Conservation (phyloP, 2,888 invertebrate genomes). For the Tribolium freemani region DNA sequence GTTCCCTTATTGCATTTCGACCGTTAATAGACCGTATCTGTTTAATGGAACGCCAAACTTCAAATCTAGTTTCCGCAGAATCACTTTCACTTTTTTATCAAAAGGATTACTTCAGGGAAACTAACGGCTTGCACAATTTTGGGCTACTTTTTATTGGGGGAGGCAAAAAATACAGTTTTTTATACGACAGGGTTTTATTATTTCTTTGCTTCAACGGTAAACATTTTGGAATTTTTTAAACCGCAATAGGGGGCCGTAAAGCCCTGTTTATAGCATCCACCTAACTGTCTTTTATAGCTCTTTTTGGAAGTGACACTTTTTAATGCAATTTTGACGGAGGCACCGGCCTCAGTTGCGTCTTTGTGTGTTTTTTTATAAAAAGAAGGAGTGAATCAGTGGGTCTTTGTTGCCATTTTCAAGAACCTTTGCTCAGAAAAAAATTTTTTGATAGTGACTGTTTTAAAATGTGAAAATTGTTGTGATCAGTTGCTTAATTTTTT, state of each 20-base stretch:
- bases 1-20: conserved; percentile 30
- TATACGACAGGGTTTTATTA: conserved; percentile 10
- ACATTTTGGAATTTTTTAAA: conserved; percentile 24
- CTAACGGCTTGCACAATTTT: conserved; percentile 35
- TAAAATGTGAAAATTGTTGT: no score
- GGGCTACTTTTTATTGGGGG: conserved; percentile 1
- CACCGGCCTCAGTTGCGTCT: not conserved
- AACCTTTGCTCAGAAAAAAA: no score
- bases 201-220: conserved; percentile 18
- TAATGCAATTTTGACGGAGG: not conserved
- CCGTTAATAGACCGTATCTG: conserved; percentile 37
- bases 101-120: conserved; percentile 9
- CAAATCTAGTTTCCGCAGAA: not conserved
- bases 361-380: not conserved
- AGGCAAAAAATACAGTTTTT: conserved; percentile 27
- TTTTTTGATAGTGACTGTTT: no score
- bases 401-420: not conserved
- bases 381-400: not conserved
- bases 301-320: not conserved
- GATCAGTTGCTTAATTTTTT: no score
- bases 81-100: conserved; percentile 28
- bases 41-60: conserved; percentile 25
- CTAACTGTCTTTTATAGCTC: conserved; percentile 11
- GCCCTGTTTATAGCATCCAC: not conserved
- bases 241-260: conserved; percentile 28